phyloP scores from a whole-genome alignment of 2,113 vertebrate species.

The Corvus cornix region DNA sequence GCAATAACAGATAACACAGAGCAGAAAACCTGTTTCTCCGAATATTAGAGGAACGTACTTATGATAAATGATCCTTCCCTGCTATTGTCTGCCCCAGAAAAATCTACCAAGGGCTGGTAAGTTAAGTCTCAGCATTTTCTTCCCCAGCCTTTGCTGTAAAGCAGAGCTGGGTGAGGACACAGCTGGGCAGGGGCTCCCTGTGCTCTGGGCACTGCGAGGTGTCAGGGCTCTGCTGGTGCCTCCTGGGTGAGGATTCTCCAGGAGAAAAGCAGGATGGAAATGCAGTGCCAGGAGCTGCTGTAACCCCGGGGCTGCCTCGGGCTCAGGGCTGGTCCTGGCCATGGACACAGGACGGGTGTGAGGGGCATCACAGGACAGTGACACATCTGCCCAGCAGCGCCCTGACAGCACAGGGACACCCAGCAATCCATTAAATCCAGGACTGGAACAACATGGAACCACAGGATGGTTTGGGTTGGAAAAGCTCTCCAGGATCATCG shows the following conservation, averaged over 20 bases:
- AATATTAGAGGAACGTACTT: slow-evolving; percentile 20
- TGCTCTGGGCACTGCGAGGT: background rate
- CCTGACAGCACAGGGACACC: background rate
- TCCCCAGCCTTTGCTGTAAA: background rate
- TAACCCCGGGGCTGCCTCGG: background rate
- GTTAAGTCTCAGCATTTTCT: background rate
- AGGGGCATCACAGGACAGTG: background rate
- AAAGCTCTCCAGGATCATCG: rapidly evolving
- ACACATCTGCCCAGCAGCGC: background rate
- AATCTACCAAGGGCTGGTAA: background rate
- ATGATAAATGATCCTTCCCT: slow-evolving; percentile 33
- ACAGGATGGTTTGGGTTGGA: rapidly evolving
- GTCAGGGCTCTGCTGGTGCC: background rate
- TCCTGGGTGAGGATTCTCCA: background rate
- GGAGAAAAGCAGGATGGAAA: background rate
- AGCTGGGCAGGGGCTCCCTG: background rate
- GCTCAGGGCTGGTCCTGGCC: background rate
- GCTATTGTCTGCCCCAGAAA: background rate
- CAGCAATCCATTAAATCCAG: rapidly evolving
- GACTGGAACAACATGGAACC: rapidly evolving
- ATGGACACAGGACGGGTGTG: rapidly evolving
- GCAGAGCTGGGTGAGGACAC: background rate
- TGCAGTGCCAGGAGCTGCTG: rapidly evolving
- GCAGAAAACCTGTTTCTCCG: slow-evolving; percentile 42
- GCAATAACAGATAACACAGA: slow-evolving; percentile 13